These are phyloP conservation scores for Dicentrarchus labrax DNA, from an alignment of 2,113 vertebrate genomes.

Conservation along the genomic window DNA sequence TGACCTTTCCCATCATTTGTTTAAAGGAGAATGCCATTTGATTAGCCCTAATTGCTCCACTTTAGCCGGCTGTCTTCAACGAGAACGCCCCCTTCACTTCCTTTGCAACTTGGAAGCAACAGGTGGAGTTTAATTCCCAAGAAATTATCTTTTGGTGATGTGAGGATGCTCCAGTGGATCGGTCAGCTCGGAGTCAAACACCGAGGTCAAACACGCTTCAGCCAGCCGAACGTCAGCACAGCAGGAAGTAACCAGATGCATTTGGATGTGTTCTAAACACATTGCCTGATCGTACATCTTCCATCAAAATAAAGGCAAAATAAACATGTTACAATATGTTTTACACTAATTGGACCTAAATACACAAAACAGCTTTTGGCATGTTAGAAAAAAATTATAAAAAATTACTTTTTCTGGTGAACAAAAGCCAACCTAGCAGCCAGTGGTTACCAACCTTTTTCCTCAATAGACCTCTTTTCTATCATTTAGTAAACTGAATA, in stretches of 20 bases:
- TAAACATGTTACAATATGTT: neutral
- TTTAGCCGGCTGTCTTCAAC: constrained; percentile 23
- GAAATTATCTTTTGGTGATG: constrained; percentile 14
- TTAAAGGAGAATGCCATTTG: constrained; percentile 66
- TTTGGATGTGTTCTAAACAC: neutral
- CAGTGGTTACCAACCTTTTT: too few species aligned
- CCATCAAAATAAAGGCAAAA: neutral
- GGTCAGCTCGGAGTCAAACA: neutral
- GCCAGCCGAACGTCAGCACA: neutral
- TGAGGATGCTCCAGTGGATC: neutral
- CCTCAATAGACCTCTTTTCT: too few species aligned
- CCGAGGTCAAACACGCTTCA: neutral
- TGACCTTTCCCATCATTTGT: constrained; percentile 73
- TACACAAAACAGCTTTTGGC: neutral
- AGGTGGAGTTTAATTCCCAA: constrained; percentile 4
- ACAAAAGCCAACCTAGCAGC: too few species aligned
- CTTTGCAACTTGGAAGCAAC: constrained; percentile 1
- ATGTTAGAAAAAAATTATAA: too few species aligned
- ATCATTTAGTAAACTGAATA: too few species aligned
- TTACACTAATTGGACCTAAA: neutral
- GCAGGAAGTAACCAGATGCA: neutral
- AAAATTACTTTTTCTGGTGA: too few species aligned
- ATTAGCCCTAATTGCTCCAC: constrained; percentile 64
- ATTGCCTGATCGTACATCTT: neutral
- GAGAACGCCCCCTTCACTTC: constrained; percentile 17